Evolutionary conservation across 2,888 invertebrate species (phyloP), one percentile per base, ranked within the genome.

Genomic region (Drosophila mayaguana): DNA sequence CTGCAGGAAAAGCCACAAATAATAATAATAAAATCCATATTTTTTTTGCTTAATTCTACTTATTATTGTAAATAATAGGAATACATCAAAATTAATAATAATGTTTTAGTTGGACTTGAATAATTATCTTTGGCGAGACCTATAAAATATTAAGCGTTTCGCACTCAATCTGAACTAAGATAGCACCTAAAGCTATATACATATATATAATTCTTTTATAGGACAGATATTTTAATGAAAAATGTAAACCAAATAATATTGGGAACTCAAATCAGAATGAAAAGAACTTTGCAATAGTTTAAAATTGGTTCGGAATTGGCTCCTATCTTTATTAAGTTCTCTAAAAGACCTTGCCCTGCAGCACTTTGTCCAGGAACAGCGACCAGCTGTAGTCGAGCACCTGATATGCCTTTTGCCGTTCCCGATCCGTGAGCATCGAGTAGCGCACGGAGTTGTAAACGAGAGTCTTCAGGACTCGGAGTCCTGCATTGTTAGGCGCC

Each of bases 401-500:
- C 1, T 66, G 64, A 45, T 73, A 88, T 0, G 92, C 92, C 3
- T 67, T 38, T 5, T 72, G 53, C 9, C 78, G 73, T 56, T 93
- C 92, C 1, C 43, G 7, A 1, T 76, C 76, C 3, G 75, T 74
- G 16, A 93, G n/a, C 20, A 86, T 63, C 0, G 92, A 92, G 60
- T 91, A 92, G 0, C 91, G 90, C 48, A 96, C 91, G 0, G 96
- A 96, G 86, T 96, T 95, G 68, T 94, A 91, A 0, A 95, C 95
- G 2, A 96, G 92, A 68, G 94, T 94, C 80, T 96, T 96, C 2
- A 96, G 92, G 9, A 94, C 92, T 60, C 94, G 93, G 12, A 96
- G 88, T 36, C 95, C 96, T 0, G 94, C 93, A 59, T 93, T 92
- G 36, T 93, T 92, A 2, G 95, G 94, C 53, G 95, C 94, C 81